Evolutionary conservation across 2,113 vertebrate genomes (phyloP).

Genomic region (Zosterops japonicus): DNA sequence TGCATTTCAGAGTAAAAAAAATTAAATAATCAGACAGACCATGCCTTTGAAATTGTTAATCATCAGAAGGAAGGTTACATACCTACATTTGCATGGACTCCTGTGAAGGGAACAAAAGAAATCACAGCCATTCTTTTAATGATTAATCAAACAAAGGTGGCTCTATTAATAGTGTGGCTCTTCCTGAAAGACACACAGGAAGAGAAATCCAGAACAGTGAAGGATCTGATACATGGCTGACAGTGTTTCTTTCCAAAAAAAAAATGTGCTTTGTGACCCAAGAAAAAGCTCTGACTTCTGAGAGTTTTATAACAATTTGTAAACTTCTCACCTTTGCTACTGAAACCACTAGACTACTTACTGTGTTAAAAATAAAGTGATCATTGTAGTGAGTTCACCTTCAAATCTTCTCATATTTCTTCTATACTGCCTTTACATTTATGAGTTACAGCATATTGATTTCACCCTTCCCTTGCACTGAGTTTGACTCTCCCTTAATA

Average conservation of each 20-base stretch:
- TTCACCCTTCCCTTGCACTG: not conserved
- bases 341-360: not conserved
- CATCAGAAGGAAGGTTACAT: not conserved
- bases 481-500: constrained; percentile 14
- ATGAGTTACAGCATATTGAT: constrained; percentile 33
- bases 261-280: not conserved
- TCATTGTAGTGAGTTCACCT: constrained; percentile 14
- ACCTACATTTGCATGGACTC: not conserved
- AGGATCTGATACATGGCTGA: not conserved
- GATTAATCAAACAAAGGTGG: not conserved
- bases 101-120: not conserved
- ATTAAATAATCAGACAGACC: not conserved
- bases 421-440: constrained; percentile 21
- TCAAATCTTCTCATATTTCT: constrained; percentile 10
- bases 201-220: not conserved
- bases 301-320: not conserved
- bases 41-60: not conserved
- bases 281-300: not conserved
- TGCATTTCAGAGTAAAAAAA: not conserved
- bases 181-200: not conserved
- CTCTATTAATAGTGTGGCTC: not conserved
- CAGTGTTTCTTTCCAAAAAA: not conserved
- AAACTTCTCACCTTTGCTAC: not conserved
- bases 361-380: constrained; percentile 22
- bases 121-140: not conserved